These are phyloP conservation scores for Ganaspis sp. DNA, from an alignment of 1,140 invertebrate genomes.

Conservation along the genomic window DNA sequence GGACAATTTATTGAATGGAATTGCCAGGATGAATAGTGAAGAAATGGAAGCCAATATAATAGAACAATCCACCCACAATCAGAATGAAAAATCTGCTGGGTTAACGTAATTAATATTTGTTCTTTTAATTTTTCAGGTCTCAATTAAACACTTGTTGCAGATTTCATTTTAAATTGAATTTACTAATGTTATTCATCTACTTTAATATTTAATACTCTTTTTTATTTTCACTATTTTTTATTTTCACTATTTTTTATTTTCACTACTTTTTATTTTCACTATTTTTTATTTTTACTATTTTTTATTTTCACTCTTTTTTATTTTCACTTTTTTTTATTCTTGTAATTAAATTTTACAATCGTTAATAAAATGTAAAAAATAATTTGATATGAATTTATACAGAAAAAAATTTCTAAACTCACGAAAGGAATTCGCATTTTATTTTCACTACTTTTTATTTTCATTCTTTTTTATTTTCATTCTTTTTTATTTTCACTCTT, in stretches of 20 bases:
- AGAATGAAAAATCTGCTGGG: constrained; percentile 39
- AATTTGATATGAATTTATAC: neutral
- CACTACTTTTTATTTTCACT: too few species aligned
- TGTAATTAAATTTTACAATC: neutral
- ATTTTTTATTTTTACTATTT: neutral
- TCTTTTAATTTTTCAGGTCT: neutral
- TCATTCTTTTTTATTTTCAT: neutral
- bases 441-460: too few species aligned
- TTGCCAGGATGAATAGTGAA: constrained; percentile 53
- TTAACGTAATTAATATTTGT: constrained; percentile 61
- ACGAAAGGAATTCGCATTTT: too few species aligned
- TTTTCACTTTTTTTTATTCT: too few species aligned
- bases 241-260: too few species aligned
- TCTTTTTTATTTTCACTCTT: neutral
- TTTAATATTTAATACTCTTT: too few species aligned
- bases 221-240: too few species aligned
- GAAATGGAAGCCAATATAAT: constrained; percentile 38
- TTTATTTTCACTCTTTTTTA: too few species aligned
- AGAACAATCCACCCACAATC: neutral
- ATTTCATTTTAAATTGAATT: too few species aligned
- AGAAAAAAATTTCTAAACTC: neutral
- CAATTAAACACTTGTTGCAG: neutral
- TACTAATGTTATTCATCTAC: too few species aligned
- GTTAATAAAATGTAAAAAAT: neutral
- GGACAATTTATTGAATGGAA: constrained; percentile 62